phyloP scores from a whole-genome alignment of 1,140 invertebrate genomes.

The Drosophila ohnishii region DNA sequence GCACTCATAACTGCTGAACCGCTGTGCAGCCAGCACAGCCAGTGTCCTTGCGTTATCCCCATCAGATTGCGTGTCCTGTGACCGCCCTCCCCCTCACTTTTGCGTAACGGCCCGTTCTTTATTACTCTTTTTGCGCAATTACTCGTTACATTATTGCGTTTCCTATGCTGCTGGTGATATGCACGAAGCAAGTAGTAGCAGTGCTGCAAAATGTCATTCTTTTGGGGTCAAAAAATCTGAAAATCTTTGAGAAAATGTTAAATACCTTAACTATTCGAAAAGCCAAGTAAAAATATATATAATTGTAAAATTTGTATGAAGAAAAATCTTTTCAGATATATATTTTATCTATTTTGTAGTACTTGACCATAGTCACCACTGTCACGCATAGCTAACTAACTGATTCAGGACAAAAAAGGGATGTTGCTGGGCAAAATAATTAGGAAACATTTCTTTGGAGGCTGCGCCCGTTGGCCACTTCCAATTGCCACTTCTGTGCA shows the following conservation, averaged over 20 bases:
- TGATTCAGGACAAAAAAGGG: constrained; percentile 22
- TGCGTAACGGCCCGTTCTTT: constrained; percentile 70
- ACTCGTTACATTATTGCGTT: constrained; percentile 81
- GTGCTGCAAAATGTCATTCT: not conserved
- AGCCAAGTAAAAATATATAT: not conserved
- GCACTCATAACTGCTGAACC: constrained; percentile 56
- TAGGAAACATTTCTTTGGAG: constrained; percentile 66
- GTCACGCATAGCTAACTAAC: constrained; percentile 61
- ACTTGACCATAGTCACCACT: not conserved
- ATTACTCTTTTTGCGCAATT: constrained; percentile 79
- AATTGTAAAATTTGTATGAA: not conserved
- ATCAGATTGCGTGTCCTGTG: constrained; percentile 68
- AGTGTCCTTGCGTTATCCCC: constrained; percentile 63
- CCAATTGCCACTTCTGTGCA: constrained; percentile 59
- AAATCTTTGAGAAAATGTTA: not conserved
- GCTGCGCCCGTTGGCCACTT: constrained; percentile 21
- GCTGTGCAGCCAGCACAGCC: constrained; percentile 11
- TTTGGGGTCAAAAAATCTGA: not conserved
- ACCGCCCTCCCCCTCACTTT: constrained; percentile 36
- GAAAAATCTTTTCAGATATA: not conserved
- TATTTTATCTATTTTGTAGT: too few relatives aligned
- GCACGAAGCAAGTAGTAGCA: constrained; percentile 25
- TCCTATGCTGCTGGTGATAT: constrained; percentile 68
- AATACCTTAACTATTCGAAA: not conserved
- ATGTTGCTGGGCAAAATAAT: constrained; percentile 59